phyloP scores from a whole-genome alignment of 1,140 invertebrate genomes.

The Macrocentrus cingulum region DNA sequence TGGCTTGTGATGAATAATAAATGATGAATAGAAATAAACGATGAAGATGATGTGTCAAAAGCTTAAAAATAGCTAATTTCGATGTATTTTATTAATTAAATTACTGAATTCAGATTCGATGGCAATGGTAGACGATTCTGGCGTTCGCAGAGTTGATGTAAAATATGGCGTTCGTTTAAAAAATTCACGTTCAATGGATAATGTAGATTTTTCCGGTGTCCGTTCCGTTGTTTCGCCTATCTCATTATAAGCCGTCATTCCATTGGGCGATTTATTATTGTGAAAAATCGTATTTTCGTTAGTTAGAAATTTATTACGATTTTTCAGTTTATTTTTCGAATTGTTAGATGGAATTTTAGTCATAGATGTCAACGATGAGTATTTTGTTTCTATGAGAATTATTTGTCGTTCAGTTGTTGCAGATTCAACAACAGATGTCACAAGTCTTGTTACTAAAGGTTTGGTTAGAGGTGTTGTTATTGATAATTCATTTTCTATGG shows the following conservation, averaged over 20 bases:
- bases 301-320: conserved; percentile 3
- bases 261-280: conserved; percentile 25
- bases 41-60: background rate
- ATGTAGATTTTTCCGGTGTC: conserved; percentile 42
- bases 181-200: conserved; percentile 52
- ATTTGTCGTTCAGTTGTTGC: conserved; percentile 56
- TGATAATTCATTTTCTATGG: conserved; percentile 29
- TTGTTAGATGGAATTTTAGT: conserved; percentile 40
- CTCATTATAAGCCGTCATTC: conserved; percentile 45
- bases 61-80: conserved; percentile 9
- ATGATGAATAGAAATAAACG: background rate
- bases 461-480: conserved; percentile 38
- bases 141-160: conserved; percentile 43
- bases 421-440: conserved; percentile 57
- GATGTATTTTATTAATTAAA: conserved; percentile 34
- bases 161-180: conserved; percentile 30
- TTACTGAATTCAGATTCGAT: conserved; percentile 57
- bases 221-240: conserved; percentile 42
- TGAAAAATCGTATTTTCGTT: conserved; percentile 18
- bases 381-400: conserved; percentile 55
- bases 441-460: conserved; percentile 53
- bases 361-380: conserved; percentile 48
- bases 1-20: conserved; percentile 7
- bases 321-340: conserved; percentile 14
- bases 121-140: conserved; percentile 55